phyloP scores from a whole-genome alignment of 2,797 vertebrate species.

The Hydrolagus colliei region DNA sequence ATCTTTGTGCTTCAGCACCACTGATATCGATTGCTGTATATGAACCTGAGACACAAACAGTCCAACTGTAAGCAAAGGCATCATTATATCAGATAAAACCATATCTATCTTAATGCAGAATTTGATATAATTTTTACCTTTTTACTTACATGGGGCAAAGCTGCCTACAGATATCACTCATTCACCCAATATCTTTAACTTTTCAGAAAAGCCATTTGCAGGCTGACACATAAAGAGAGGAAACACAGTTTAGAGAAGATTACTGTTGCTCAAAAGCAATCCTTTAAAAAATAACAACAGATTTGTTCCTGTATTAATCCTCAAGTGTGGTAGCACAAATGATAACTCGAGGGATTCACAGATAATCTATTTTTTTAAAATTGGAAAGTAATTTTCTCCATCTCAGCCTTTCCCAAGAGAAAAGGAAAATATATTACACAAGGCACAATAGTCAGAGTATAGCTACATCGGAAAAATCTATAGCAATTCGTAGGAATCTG shows the following conservation, averaged over 20 bases:
- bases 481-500: neutral
- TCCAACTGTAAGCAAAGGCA: conserved; percentile 32
- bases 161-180: conserved; percentile 17
- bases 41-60: conserved; percentile 43
- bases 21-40: conserved; percentile 59
- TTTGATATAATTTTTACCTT: conserved; percentile 20
- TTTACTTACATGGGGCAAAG: neutral
- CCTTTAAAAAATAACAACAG: neutral
- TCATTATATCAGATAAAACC: conserved; percentile 23
- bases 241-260: conserved; percentile 12
- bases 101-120: conserved; percentile 13
- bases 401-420: neutral
- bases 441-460: neutral
- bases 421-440: neutral
- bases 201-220: neutral
- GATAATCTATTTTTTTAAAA: neutral
- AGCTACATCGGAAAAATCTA: neutral
- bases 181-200: conserved; percentile 12
- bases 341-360: neutral
- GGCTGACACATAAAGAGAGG: conserved; percentile 15
- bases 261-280: conserved; percentile 8
- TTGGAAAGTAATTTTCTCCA: neutral
- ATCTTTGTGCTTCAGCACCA: conserved; percentile 58
- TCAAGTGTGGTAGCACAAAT: neutral
- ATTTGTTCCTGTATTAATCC: conserved; percentile 11